Evolutionary conservation across 2,888 invertebrate species (phyloP), one percentile per base, ranked within the genome.

Genomic region (Lycophotia porphyrea): DNA sequence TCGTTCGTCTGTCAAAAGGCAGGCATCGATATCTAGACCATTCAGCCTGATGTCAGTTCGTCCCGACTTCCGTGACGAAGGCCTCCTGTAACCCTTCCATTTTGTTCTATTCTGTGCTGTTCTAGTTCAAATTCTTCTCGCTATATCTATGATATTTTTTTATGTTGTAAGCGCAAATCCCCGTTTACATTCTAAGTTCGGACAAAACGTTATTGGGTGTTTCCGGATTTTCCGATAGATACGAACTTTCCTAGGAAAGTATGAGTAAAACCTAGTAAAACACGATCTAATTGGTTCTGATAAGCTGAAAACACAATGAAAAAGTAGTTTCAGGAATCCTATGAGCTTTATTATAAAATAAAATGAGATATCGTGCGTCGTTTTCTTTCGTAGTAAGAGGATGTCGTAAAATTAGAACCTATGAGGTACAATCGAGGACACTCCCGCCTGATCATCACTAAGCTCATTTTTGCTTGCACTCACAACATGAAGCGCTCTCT

Each of bases 381-480:
- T 52, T 65, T 79, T 65, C 60, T 67, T 58, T 47, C 34, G 24
- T 27, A 31, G n/a, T 71, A 34, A 47, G 39, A 42, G 27, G 7
- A n/a, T 15, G 52, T 81, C 76, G 44, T 81, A 81, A 79, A 55
- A 52, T 34, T 34, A 21, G 34, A 55, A 42, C 24, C 39, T 47
- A 27, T 11, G 11, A n/a, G n/a, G n/a, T n/a, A n/a, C n/a, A n/a
- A n/a, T n/a, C n/a, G n/a, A n/a, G n/a, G n/a, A n/a, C n/a, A n/a
- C n/a, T n/a, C n/a, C n/a, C n/a, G n/a, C n/a, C n/a, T n/a, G n/a
- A n/a, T n/a, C n/a, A n/a, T n/a, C n/a, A n/a, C n/a, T n/a, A n/a
- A n/a, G n/a, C n/a, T n/a, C n/a, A n/a, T n/a, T n/a, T n/a, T n/a
- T n/a, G n/a, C n/a, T n/a, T n/a, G n/a, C n/a, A n/a, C n/a, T n/a